Percentiles rank a stretch among this genome's conserved stretches.
Evolutionary conservation across 2,797 vertebrate genomes (phyloP).

Genomic region (Aulostomus chinensis): DNA sequence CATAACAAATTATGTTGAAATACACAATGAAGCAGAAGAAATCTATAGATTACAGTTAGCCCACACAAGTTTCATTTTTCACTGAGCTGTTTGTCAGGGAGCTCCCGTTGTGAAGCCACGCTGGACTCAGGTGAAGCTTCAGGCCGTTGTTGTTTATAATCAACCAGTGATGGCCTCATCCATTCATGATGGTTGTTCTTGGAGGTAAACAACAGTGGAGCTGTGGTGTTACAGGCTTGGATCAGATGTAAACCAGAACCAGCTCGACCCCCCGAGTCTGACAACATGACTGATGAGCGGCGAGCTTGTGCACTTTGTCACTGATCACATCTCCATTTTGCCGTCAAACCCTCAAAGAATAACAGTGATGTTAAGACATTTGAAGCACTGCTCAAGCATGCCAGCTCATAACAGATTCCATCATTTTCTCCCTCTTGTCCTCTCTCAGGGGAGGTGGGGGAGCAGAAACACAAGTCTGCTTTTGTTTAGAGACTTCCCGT

Average conservation of each 20-base stretch:
- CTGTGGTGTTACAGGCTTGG: too few relatives aligned
- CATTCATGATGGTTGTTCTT: too few relatives aligned
- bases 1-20: slow-evolving; percentile 46
- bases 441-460: too few relatives aligned
- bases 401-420: slow-evolving; percentile 16
- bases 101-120: slow-evolving; percentile 15
- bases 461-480: slow-evolving; percentile 35
- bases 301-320: too few relatives aligned
- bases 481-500: slow-evolving; percentile 67
- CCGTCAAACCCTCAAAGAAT: too few relatives aligned
- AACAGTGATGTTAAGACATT: slow-evolving; percentile 53
- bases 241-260: too few relatives aligned
- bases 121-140: slow-evolving; percentile 15
- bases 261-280: too few relatives aligned
- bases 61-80: slow-evolving; percentile 58
- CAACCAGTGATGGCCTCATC: too few relatives aligned
- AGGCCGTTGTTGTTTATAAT: slow-evolving; percentile 68
- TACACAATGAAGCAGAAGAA: slow-evolving; percentile 50
- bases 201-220: too few relatives aligned
- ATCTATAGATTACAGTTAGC: slow-evolving; percentile 59
- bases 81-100: slow-evolving; percentile 44
- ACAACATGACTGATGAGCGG: too few relatives aligned
- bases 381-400: slow-evolving; percentile 37
- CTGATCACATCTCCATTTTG: too few relatives aligned
- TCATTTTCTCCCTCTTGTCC: too few relatives aligned